phyloP scores from a whole-genome alignment of 2,888 invertebrate species.

The Phalangium opilio region DNA sequence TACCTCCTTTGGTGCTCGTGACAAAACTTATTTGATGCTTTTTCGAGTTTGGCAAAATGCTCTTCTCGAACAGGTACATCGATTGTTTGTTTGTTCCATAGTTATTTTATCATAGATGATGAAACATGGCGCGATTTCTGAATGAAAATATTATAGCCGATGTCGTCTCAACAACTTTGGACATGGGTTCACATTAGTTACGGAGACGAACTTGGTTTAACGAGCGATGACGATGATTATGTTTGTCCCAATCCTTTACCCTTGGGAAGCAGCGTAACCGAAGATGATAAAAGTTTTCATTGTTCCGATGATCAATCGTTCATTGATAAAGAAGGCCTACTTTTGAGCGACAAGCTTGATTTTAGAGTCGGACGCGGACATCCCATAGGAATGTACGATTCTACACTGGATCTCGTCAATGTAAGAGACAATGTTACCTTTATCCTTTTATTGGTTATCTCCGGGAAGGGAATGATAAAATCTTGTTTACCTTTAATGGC shows the following conservation, averaged over 20 bases:
- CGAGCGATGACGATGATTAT: constrained; percentile 66
- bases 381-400: too few species aligned
- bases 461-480: too few species aligned
- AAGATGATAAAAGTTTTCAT: not conserved
- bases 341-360: too few species aligned
- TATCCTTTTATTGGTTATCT: too few species aligned
- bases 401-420: too few species aligned
- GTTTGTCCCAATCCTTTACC: constrained; percentile 14
- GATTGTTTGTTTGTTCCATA: not conserved
- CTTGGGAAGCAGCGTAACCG: constrained; percentile 16
- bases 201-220: constrained; percentile 82
- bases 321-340: not conserved
- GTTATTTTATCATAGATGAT: too few species aligned
- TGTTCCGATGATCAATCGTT: not conserved
- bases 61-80: constrained; percentile 59
- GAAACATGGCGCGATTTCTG: too few species aligned
- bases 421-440: too few species aligned
- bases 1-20: constrained; percentile 82
- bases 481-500: too few species aligned
- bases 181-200: constrained; percentile 76
- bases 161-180: constrained; percentile 16
- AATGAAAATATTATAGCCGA: constrained; percentile 9
- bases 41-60: constrained; percentile 94
- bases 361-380: too few species aligned
- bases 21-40: constrained; percentile 88